Percentiles rank a stretch among this genome's conserved stretches.
phyloP scores from a whole-genome alignment of 2,888 invertebrate genomes.

The Synanthedon vespiformis region DNA sequence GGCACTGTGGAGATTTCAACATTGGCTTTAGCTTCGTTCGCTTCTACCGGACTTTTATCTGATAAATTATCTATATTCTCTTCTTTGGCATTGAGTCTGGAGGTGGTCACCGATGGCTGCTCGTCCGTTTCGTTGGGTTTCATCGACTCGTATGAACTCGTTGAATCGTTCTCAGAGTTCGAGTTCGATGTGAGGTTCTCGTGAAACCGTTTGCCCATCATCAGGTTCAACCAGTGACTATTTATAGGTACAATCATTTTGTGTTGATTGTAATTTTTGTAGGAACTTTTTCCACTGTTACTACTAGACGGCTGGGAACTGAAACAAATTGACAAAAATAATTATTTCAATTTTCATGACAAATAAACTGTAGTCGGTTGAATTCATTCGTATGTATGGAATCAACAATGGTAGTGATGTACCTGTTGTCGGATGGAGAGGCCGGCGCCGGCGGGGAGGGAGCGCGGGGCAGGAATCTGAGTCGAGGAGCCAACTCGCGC shows the following conservation, averaged over 20 bases:
- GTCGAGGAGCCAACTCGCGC: conserved; percentile 45
- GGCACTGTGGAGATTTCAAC: conserved; percentile 45
- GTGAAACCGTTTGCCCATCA: conserved; percentile 74
- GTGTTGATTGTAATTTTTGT: conserved; percentile 45
- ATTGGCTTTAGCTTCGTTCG: conserved; percentile 36
- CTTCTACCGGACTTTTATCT: conserved; percentile 29
- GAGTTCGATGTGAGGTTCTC: conserved; percentile 60
- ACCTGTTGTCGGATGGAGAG: conserved; percentile 45
- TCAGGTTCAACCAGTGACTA: conserved; percentile 70
- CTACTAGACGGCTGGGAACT: conserved; percentile 63
- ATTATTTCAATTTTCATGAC: not conserved
- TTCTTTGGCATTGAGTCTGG: conserved; percentile 60
- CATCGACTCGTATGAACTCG: conserved; percentile 64
- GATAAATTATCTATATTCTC: conserved; percentile 37
- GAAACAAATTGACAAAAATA: conserved; percentile 18
- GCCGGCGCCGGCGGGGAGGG: conserved; percentile 28
- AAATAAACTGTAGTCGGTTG: too few relatives aligned
- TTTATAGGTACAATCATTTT: conserved; percentile 67
- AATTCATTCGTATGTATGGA: too few relatives aligned
- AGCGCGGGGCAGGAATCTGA: conserved; percentile 46
- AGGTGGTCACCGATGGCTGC: conserved; percentile 66
- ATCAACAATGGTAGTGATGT: not conserved
- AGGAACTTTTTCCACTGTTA: conserved; percentile 62
- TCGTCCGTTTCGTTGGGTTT: conserved; percentile 59
- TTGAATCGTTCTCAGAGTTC: conserved; percentile 64